Conservation (phyloP, 1,140 invertebrate genomes). For the Ruditapes philippinarum region DNA sequence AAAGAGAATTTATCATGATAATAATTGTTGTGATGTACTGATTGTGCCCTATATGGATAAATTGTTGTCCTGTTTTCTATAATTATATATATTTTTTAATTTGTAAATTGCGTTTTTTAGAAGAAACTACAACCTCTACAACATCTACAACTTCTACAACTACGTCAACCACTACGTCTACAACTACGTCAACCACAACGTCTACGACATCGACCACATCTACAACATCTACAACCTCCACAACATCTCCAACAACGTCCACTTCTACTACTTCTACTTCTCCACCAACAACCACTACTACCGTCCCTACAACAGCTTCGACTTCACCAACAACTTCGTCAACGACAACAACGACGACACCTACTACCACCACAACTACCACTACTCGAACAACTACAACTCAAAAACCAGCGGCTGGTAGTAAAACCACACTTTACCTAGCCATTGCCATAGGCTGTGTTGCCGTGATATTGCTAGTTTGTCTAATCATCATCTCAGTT, state of each 20-base stretch:
- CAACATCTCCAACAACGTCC: neutral
- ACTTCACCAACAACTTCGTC: neutral
- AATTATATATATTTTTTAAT: too few species aligned
- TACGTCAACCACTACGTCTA: neutral
- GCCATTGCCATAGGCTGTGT: neutral
- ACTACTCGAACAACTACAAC: neutral
- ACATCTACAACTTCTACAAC: neutral
- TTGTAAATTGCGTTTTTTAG: too few species aligned
- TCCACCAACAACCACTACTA: neutral
- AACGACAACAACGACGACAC: neutral
- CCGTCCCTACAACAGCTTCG: neutral
- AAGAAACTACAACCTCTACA: too few species aligned
- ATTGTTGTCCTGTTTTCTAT: too few species aligned
- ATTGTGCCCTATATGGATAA: too few species aligned
- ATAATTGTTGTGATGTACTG: too few species aligned
- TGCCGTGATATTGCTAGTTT: neutral
- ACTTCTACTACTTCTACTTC: neutral
- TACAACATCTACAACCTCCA: neutral
- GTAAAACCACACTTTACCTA: neutral
- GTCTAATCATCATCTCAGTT: neutral
- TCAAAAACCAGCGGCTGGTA: neutral
- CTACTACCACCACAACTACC: neutral
- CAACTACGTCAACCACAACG: conserved; percentile 10
- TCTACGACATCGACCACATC: neutral
- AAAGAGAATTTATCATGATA: too few species aligned